Conservation (phyloP, 2,113 vertebrate species). For the Gopherus flavomarginatus region DNA sequence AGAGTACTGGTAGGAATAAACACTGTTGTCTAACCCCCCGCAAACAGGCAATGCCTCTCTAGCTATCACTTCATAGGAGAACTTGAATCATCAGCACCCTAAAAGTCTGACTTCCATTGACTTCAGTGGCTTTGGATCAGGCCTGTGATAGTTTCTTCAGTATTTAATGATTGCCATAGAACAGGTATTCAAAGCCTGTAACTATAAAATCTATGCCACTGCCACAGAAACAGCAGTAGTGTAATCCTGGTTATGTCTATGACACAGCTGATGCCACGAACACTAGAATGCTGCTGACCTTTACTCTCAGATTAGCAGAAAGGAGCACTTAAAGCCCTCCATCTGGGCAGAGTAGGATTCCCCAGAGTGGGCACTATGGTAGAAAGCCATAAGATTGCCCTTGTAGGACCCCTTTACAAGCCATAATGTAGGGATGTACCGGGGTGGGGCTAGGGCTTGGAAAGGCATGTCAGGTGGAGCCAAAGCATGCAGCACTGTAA, state of each 20-base stretch:
- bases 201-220: rapidly evolving
- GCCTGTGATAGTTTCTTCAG: rapidly evolving
- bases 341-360: background rate
- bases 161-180: rapidly evolving
- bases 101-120: background rate
- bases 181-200: rapidly evolving
- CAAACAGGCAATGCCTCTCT: background rate
- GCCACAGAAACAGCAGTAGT: rapidly evolving
- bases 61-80: background rate
- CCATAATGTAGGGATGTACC: background rate
- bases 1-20: background rate
- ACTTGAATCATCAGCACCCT: background rate
- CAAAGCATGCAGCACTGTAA: background rate
- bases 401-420: background rate
- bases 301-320: background rate
- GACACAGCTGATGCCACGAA: rapidly evolving
- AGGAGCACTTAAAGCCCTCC: background rate
- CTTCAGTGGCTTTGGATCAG: background rate
- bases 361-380: background rate
- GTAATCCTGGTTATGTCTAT: rapidly evolving
- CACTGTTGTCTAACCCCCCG: background rate
- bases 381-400: background rate
- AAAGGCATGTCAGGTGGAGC: background rate
- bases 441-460: background rate
- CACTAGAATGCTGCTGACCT: rapidly evolving